These are phyloP conservation scores for Incurvaria masculella DNA, from an alignment of 2,888 invertebrate genomes.

Conservation along the genomic window DNA sequence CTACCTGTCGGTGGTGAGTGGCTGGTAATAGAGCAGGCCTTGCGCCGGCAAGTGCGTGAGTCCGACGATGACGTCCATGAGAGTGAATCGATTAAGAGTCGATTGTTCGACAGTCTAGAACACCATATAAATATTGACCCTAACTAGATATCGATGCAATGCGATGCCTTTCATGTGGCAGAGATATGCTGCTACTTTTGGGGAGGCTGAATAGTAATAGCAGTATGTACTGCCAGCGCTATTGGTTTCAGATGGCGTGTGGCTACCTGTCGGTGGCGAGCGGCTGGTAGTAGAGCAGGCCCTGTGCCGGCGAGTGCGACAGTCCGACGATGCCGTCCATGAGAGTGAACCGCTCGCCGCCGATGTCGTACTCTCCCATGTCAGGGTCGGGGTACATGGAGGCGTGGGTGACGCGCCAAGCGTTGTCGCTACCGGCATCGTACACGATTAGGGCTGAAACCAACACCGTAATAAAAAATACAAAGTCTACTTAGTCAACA, in stretches of 20 bases:
- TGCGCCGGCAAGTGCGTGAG: slow-evolving; percentile 64
- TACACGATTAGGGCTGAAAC: slow-evolving; percentile 53
- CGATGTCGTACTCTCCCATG: slow-evolving; percentile 70
- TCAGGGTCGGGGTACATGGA: slow-evolving; percentile 86
- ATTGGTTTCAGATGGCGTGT: too few species aligned
- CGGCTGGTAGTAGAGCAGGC: slow-evolving; percentile 67
- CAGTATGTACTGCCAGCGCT: too few species aligned
- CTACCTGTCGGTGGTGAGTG: slow-evolving; percentile 69
- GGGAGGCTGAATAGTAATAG: too few species aligned
- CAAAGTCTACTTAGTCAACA: too few species aligned
- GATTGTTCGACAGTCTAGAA: too few species aligned
- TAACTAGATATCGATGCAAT: too few species aligned
- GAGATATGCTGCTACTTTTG: too few species aligned
- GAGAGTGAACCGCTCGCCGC: slow-evolving; percentile 64
- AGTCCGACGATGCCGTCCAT: slow-evolving; percentile 74
- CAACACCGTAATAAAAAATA: too few species aligned
- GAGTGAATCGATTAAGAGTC: slow-evolving; percentile 65
- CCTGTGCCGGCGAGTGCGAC: slow-evolving; percentile 62
- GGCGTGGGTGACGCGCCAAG: slow-evolving; percentile 78
- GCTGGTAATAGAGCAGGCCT: slow-evolving; percentile 66
- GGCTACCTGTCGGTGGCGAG: slow-evolving; percentile 68
- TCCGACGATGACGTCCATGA: slow-evolving; percentile 74
- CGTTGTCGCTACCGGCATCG: slow-evolving; percentile 70
- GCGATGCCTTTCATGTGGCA: too few species aligned
- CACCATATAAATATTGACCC: too few species aligned